Evolutionary conservation across 2,113 vertebrate genomes (phyloP), one percentile per base, ranked within the genome.

Genomic region (Urocitellus parryii): DNA sequence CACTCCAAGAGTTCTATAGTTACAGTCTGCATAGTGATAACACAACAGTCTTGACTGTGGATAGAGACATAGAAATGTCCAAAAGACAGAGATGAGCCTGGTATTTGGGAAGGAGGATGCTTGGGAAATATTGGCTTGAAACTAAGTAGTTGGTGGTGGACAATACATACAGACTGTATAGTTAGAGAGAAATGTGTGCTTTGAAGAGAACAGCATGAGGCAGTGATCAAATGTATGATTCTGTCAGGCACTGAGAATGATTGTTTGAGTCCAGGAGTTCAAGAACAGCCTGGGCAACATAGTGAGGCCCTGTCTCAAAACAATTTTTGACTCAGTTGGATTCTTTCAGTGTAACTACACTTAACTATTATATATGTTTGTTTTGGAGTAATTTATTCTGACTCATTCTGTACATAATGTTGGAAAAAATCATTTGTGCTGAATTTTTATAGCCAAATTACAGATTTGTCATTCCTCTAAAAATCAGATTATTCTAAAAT

Each of bases 401-500:
- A 65, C 14, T 86, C 27, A 83, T 86, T 84, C 77, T 58, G 6
- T 94, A 53, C 18, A 86, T 95, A 77, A 81, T n/a, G 10, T 72
- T 94, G n/a, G 42, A 73, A 90, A 90, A 92, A 92, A 76, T 67
- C 6, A 72, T 42, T 29, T 91, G 53, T 63, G 74, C 5, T 93
- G 67, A 78, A 56, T 9, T 74, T 88, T 90, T 94, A 89, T 83
- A 80, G 25, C 29, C 61, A 61, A 76, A 88, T 72, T 96, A 67
- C 25, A 95, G 65, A 92, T 83, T 81, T 5, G 24, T 87, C 29
- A 91, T 22, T 53, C 20, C 34, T 92, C 17, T 78, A 86, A 88
- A 96, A 90, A 78, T 88, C 39, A 92, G 56, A 80, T 68, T 16
- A 67, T 83, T 95, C 18, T 96, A 89, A 97, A 94, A 85, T 89